Conservation (phyloP, 2,113 vertebrate species). For the Monarcha castaneiventris region DNA sequence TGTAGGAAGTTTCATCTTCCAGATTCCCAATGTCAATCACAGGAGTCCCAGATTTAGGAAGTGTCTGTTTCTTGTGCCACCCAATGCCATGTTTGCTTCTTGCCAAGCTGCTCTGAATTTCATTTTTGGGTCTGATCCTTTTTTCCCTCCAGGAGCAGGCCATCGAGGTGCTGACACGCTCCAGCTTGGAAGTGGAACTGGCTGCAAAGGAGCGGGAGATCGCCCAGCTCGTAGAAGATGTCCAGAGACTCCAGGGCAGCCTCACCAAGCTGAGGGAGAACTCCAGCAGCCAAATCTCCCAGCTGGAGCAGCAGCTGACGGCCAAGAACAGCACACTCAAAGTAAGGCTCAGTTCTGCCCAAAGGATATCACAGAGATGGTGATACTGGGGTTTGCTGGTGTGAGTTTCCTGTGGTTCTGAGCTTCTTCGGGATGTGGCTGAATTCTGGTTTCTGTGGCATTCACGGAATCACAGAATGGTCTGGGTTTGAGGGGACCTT, state of each 20-base stretch:
- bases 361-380: accelerated
- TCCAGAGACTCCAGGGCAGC: slow-evolving; percentile 96
- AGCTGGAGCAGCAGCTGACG: slow-evolving; percentile 93
- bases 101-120: not conserved
- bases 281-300: slow-evolving; percentile 90
- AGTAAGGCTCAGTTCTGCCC: slow-evolving; percentile 63
- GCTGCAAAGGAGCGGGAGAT: slow-evolving; percentile 95
- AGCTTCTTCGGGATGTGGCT: not conserved
- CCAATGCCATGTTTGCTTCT: accelerated
- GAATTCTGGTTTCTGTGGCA: not conserved
- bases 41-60: not conserved
- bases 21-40: accelerated
- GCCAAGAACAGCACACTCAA: slow-evolving; percentile 89
- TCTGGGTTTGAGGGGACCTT: not conserved
- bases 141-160: slow-evolving; percentile 78
- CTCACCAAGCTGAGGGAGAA: slow-evolving; percentile 93
- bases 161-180: slow-evolving; percentile 83
- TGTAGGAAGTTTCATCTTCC: not conserved
- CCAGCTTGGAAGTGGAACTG: slow-evolving; percentile 92
- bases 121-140: accelerated
- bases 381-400: accelerated
- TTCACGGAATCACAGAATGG: not conserved
- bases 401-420: not conserved
- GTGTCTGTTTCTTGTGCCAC: not conserved
- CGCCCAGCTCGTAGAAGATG: slow-evolving; percentile 93